A percentile compares a stretch with the other conserved stretches of the same genome.
These are phyloP conservation scores for Thaumetopoea pityocampa DNA, from an alignment of 1,140 invertebrate genomes.

Conservation along the genomic window DNA sequence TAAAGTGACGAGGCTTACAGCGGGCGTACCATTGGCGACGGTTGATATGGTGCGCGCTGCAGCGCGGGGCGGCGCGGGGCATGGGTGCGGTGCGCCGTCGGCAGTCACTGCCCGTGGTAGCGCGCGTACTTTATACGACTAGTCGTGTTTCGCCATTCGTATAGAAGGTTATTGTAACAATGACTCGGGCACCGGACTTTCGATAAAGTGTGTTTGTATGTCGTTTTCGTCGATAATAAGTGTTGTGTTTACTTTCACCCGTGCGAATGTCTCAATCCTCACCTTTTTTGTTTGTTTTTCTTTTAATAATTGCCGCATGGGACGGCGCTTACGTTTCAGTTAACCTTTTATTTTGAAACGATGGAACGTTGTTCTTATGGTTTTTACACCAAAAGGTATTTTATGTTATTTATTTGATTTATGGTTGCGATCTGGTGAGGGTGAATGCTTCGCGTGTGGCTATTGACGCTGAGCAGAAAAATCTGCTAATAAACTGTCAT, in stretches of 20 bases:
- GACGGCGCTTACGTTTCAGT: conserved; percentile 71
- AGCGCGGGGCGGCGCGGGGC: conserved; percentile 38
- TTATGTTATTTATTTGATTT: conserved; percentile 74
- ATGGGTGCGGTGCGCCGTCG: conserved; percentile 47
- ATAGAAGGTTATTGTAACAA: conserved; percentile 70
- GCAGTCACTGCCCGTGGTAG: too few relatives aligned
- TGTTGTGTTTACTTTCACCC: conserved; percentile 74
- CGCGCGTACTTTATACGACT: conserved; percentile 31
- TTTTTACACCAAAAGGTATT: conserved; percentile 76
- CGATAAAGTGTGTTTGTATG: conserved; percentile 76
- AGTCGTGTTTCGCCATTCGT: conserved; percentile 67
- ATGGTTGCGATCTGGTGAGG: conserved; percentile 58
- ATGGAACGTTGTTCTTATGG: conserved; percentile 75
- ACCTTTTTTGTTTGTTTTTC: conserved; percentile 71
- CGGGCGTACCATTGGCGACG: conserved; percentile 66
- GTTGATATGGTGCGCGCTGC: conserved; percentile 40
- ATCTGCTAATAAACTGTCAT: conserved; percentile 24
- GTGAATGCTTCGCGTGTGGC: conserved; percentile 67
- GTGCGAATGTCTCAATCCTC: conserved; percentile 74
- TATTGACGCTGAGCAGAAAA: conserved; percentile 31
- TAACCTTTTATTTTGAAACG: conserved; percentile 74
- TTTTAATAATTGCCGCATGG: conserved; percentile 71
- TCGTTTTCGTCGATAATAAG: conserved; percentile 74
- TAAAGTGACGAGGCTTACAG: conserved; percentile 28
- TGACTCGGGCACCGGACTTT: conserved; percentile 66